A percentile compares a stretch with the other conserved stretches of the same genome.
Evolutionary conservation across 1,140 invertebrate species (phyloP).

Genomic region (Brachionus sp.): DNA sequence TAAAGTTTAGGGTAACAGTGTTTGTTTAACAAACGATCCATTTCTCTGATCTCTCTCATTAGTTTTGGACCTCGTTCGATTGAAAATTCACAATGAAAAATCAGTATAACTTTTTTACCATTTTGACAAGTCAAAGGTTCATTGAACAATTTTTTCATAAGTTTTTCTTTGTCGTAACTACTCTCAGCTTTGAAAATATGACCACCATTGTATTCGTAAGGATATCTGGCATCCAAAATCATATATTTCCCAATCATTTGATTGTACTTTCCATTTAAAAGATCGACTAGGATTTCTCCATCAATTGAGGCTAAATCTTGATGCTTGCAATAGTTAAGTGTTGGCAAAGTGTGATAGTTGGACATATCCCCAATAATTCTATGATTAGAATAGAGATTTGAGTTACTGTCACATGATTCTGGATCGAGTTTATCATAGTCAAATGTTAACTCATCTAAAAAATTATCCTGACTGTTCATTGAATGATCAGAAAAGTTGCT

Average conservation of each 20-base stretch:
- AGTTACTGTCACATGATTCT: neutral
- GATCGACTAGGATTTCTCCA: neutral
- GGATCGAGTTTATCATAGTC: neutral
- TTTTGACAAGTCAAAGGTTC: conserved; percentile 53
- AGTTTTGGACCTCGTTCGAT: conserved; percentile 86
- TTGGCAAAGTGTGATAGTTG: neutral
- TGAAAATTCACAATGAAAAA: conserved; percentile 98
- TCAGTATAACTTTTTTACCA: conserved; percentile 70
- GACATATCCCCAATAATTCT: conserved; percentile 37
- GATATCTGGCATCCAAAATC: conserved; percentile 72
- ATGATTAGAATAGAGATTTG: neutral
- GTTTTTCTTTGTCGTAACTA: conserved; percentile 72
- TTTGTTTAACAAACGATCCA: conserved; percentile 77
- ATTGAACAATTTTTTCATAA: conserved; percentile 63
- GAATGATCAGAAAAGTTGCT: conserved; percentile 15
- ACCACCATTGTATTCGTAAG: conserved; percentile 92
- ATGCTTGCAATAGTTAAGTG: neutral
- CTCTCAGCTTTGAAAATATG: conserved; percentile 82
- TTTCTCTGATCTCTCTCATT: conserved; percentile 66
- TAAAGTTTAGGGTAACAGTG: conserved; percentile 78
- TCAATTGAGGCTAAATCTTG: conserved; percentile 10
- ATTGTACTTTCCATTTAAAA: neutral
- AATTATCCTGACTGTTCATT: neutral
- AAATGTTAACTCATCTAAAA: neutral
- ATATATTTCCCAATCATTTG: neutral